These are phyloP conservation scores for Trachelus tabidus DNA, from an alignment of 2,888 invertebrate genomes.

Conservation along the genomic window DNA sequence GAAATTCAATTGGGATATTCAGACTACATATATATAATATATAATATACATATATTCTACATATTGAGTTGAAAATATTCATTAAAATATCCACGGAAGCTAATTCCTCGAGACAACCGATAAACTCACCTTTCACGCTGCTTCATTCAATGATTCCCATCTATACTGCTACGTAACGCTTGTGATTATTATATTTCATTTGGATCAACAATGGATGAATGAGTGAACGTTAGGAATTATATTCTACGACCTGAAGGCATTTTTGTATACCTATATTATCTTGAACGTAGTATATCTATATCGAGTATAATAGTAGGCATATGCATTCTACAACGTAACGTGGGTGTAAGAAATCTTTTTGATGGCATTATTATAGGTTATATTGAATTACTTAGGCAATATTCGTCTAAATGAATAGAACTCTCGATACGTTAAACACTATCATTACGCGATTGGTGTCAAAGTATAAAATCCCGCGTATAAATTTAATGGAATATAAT, in stretches of 20 bases:
- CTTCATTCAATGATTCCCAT: neutral
- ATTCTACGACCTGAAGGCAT: neutral
- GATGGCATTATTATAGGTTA: neutral
- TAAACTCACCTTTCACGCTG: neutral
- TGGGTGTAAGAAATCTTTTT: neutral
- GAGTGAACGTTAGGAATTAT: neutral
- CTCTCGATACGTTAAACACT: neutral
- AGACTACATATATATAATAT: too few species aligned
- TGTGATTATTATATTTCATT: neutral
- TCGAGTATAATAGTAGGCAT: neutral
- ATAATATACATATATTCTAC: too few species aligned
- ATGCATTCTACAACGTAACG: neutral
- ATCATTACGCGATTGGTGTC: neutral
- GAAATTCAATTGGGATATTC: neutral
- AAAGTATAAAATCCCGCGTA: neutral
- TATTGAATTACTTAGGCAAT: neutral
- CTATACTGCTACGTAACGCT: neutral
- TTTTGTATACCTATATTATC: neutral
- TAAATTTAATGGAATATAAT: neutral
- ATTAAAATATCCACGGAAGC: neutral
- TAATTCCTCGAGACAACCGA: neutral
- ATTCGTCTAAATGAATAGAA: neutral
- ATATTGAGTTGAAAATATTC: neutral
- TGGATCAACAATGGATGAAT: neutral
- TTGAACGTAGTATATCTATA: neutral